These are phyloP conservation scores for Neoniphon sammara DNA, from an alignment of 2,797 vertebrate genomes.

Conservation along the genomic window DNA sequence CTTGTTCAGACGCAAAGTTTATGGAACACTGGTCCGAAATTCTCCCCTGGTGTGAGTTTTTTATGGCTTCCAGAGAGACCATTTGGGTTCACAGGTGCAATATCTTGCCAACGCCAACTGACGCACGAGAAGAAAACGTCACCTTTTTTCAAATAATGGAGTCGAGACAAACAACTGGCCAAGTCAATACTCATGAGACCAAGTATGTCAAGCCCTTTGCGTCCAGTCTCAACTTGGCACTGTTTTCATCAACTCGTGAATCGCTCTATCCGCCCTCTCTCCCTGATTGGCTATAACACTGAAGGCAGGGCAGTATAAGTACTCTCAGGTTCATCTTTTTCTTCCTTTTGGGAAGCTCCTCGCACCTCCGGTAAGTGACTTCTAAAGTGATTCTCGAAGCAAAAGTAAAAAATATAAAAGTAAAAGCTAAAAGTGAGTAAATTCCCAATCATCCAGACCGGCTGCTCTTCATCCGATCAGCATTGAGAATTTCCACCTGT, in stretches of 20 bases:
- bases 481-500: neutral
- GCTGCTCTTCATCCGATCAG: accelerated
- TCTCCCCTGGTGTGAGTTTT: no score
- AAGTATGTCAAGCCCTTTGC: neutral
- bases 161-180: neutral
- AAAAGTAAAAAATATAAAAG: no score
- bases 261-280: conserved; percentile 56
- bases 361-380: conserved; percentile 38
- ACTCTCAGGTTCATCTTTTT: conserved; percentile 35
- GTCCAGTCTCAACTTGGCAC: conserved; percentile 38
- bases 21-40: no score
- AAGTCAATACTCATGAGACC: no score
- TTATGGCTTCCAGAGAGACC: no score
- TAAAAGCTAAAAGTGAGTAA: no score
- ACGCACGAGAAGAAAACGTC: no score
- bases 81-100: no score
- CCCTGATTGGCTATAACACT: conserved; percentile 72
- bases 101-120: no score
- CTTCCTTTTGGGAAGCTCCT: conserved; percentile 47
- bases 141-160: no score
- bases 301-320: conserved; percentile 80
- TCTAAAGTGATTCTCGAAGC: neutral
- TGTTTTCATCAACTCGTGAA: conserved; percentile 23
- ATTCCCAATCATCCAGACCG: no score
- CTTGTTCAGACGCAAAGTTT: no score